phyloP scores from a whole-genome alignment of 1,140 invertebrate genomes.

The Leptopilina boulardi region DNA sequence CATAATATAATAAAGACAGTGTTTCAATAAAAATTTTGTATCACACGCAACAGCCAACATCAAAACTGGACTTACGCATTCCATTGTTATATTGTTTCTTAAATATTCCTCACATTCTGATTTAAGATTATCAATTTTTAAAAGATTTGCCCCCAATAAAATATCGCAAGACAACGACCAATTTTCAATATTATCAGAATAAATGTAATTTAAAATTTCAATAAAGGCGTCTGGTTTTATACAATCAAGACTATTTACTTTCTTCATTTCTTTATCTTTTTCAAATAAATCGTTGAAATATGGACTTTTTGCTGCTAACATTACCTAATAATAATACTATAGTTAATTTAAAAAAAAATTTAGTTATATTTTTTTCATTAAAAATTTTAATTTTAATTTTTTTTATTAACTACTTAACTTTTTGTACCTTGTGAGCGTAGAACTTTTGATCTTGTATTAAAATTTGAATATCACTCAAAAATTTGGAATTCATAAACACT shows the following conservation, averaged over 20 bases:
- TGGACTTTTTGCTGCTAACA: not conserved
- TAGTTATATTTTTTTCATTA: not conserved
- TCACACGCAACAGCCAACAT: not conserved
- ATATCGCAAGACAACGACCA: not conserved
- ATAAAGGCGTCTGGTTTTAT: not conserved
- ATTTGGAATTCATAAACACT: not conserved
- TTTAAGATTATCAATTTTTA: constrained; percentile 10
- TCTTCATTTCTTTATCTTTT: not conserved
- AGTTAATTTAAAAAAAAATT: not conserved
- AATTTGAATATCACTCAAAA: constrained; percentile 11
- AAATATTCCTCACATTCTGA: constrained; percentile 5
- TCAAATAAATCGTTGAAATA: not conserved
- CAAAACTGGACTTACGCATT: not conserved
- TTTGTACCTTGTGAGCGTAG: not conserved
- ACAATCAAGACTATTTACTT: not conserved
- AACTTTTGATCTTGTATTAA: not conserved
- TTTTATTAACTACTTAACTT: not conserved
- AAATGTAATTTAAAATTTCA: constrained; percentile 14
- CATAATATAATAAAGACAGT: not conserved
- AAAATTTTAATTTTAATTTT: not conserved
- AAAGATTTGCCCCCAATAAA: not conserved
- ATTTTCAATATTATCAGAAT: not conserved
- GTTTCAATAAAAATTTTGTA: not conserved
- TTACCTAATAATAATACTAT: not conserved
- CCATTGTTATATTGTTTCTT: constrained; percentile 1